Evolutionary conservation across 2,888 invertebrate species (phyloP), one percentile per base, ranked within the genome.

Genomic region (Heliconius ethilla): DNA sequence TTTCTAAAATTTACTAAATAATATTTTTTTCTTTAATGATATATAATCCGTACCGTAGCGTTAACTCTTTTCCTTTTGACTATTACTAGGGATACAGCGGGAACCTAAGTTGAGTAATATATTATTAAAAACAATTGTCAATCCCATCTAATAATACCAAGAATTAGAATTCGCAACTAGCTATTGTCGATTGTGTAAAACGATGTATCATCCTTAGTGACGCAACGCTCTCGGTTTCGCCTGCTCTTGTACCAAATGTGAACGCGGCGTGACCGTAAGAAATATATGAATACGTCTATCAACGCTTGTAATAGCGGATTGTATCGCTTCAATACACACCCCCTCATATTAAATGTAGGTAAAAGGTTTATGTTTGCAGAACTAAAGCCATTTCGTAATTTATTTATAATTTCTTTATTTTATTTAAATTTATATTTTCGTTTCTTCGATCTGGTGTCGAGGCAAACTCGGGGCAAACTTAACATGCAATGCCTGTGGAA

Each of bases 201-300:
- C 87, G 85, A 87, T 84, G 88, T 86, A 87, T 90, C 88, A 90
- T 90, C 89, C 87, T 88, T 85, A 83, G 84, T 93, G 90, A 91
- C 88, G 93, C 93, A 90, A 89, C 89, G 89, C 90, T 92, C 92
- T 92, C 90, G 90, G 93, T 94, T 93, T 94, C 92, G 90, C 89
- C 89, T 93, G 93, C 92, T 90, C 94, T 94, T 94, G 94, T 91
- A 89, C 94, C 88, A 85, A 87, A 93, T 94, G 93, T 90, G 90
- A 87, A 92, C 87, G 80, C 83, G 83, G 87, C 92, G 92, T 93
- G 92, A 94, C 92, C 88, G 87, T 86, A 89, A 90, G 88, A 90
- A 91, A 92, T 90, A 91, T 91, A 92, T 89, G 89, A 89, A 92
- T 91, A 92, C 82, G 83, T 87, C 86, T 86, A 83, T 87, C 85